These are phyloP conservation scores for Amphipoea lucens DNA, from an alignment of 2,888 invertebrate species.

Conservation along the genomic window DNA sequence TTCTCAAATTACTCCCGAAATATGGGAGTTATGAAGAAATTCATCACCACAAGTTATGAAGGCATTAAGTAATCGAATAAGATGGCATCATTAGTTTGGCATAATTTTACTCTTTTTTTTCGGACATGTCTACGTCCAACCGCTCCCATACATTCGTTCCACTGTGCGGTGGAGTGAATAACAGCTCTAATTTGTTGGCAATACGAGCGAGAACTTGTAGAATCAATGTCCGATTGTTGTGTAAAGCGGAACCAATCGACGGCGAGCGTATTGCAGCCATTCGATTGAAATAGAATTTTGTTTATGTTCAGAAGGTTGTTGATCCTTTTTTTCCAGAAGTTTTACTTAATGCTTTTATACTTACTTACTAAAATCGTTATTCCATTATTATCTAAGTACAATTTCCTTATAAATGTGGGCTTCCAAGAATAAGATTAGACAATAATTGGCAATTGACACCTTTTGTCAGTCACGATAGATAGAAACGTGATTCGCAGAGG, in stretches of 20 bases:
- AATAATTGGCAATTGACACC: slow-evolving; percentile 55
- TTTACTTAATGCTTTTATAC: slow-evolving; percentile 9
- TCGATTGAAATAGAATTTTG: slow-evolving; percentile 75
- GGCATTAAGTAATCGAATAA: too few species aligned
- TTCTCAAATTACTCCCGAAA: too few species aligned
- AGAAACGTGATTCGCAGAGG: slow-evolving; percentile 36
- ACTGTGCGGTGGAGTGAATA: slow-evolving; percentile 70
- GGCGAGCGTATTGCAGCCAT: slow-evolving; percentile 67
- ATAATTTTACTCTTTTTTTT: too few species aligned
- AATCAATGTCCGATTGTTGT: slow-evolving; percentile 68
- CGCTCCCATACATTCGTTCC: too few species aligned
- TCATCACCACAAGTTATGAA: too few species aligned
- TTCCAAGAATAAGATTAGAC: slow-evolving; percentile 47
- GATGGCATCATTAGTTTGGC: too few species aligned
- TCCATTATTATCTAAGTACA: slow-evolving; percentile 17
- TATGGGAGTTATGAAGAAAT: too few species aligned
- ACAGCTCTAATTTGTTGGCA: slow-evolving; percentile 75
- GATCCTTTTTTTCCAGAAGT: slow-evolving; percentile 67
- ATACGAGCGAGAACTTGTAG: slow-evolving; percentile 65
- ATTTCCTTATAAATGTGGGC: slow-evolving; percentile 28
- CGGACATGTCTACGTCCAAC: too few species aligned
- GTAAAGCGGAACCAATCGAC: slow-evolving; percentile 75
- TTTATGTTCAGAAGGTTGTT: slow-evolving; percentile 72
- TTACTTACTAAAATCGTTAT: slow-evolving; percentile 24
- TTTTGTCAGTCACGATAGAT: slow-evolving; percentile 49